Base-by-base conservation (phyloP, 2,113 vertebrate species). In the Spermophilus dauricus region DNA sequence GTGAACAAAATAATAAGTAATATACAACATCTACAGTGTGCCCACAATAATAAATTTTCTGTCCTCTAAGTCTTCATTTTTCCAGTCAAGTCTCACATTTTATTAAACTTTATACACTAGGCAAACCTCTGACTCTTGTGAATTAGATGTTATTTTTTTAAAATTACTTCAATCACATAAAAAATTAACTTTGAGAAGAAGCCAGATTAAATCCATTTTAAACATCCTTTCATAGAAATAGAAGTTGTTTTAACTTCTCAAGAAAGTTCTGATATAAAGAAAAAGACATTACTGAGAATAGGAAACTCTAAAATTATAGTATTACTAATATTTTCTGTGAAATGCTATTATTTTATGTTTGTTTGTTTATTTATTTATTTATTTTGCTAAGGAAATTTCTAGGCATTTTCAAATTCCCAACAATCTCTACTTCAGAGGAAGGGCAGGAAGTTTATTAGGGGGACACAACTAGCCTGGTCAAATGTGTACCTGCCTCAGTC, bases 361-460 rank as follows among this genome's bases (percentile, higher is more conserved):
- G 45, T 45, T 45, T 45, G 8, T 45, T 45, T 45, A 0, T 45
- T 45, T 45, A 45, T 45, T 45, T 45, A 45, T 45, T 45, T 45
- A 45, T 45, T 91, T 83, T 63, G 26, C 24, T 61, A 91, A 86
- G 22, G 16, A 26, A 83, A 63, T 87, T 63, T 97, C 42, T 77
- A 93, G 86, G 28, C 73, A 86, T 77, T 84, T 89, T 56, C 48
- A 39, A 45, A 89, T 91, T 89, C 73, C 37, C 81, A 86, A 39
- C 4, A 82, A 83, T 30, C 13, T 81, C 20, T 77, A 87, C 61
- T 81, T 65, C 32, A 67, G 53, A 65, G 2, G 30, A 85, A 78
- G 39, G 84, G 53, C 1, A 80, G 72, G 78, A 92, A 92, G 37
- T 34, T 56, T 73, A 42, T 56, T 53, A 20, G 30, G 37, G 39